Conservation (phyloP, 2,113 vertebrate genomes). For the Nerophis lumbriciformis region DNA sequence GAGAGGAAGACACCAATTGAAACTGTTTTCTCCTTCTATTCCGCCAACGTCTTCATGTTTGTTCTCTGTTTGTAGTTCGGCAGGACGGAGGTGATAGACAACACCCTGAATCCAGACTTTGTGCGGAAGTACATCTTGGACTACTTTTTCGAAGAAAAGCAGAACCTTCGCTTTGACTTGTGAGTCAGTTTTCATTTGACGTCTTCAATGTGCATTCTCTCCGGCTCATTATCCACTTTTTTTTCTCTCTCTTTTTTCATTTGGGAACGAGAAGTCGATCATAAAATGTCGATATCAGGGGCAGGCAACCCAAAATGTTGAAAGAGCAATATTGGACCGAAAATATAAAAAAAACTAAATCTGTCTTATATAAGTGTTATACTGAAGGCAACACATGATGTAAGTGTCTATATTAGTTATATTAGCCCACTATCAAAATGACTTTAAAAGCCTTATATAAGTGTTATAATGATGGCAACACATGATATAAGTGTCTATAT, state of each 20-base stretch:
- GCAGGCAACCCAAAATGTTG: too few relatives aligned
- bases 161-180: slow-evolving; percentile 95
- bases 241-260: background rate
- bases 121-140: slow-evolving; percentile 91
- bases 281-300: too few relatives aligned
- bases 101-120: slow-evolving; percentile 91
- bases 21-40: slow-evolving; percentile 11
- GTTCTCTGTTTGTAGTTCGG: slow-evolving; percentile 76
- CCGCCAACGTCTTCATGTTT: slow-evolving; percentile 9
- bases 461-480: too few relatives aligned
- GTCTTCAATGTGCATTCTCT: background rate
- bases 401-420: too few relatives aligned
- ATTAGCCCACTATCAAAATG: too few relatives aligned
- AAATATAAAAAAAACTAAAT: too few relatives aligned
- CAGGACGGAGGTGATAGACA: slow-evolving; percentile 91
- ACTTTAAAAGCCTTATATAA: too few relatives aligned
- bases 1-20: background rate
- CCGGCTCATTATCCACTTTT: background rate
- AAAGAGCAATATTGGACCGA: too few relatives aligned
- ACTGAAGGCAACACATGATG: too few relatives aligned
- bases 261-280: background rate
- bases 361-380: too few relatives aligned
- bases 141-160: slow-evolving; percentile 95
- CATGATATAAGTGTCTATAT: too few relatives aligned
- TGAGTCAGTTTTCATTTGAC: slow-evolving; percentile 67